Percentiles rank a stretch among this genome's conserved stretches.
Evolutionary conservation across 2,888 invertebrate genomes (phyloP).

Genomic region (Hemistola chrysoprasaria): DNA sequence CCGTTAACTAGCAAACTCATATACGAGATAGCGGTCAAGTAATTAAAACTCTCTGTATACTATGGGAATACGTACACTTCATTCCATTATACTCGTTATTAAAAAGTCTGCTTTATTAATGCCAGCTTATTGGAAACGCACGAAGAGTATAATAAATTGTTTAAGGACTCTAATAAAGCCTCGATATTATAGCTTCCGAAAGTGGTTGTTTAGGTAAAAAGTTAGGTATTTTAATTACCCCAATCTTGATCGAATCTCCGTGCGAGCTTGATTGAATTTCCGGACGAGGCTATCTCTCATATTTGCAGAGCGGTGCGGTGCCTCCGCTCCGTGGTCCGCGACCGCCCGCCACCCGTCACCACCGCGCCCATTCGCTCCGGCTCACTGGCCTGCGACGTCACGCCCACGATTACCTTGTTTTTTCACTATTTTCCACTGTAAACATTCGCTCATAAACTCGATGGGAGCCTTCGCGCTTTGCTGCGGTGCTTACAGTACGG

Average conservation of each 20-base stretch:
- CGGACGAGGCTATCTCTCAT: constrained; percentile 69
- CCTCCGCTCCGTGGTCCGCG: no score
- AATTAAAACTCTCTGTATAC: constrained; percentile 45
- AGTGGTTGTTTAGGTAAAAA: constrained; percentile 53
- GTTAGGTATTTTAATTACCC: constrained; percentile 75
- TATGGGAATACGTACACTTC: no score
- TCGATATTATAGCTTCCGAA: constrained; percentile 6
- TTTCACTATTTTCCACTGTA: constrained; percentile 68
- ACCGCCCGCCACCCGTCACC: constrained; percentile 41
- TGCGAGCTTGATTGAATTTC: constrained; percentile 78
- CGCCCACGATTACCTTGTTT: constrained; percentile 60
- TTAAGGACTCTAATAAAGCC: constrained; percentile 5
- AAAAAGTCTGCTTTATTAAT: constrained; percentile 15
- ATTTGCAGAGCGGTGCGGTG: constrained; percentile 64
- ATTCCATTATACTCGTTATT: constrained; percentile 21
- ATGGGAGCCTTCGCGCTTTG: constrained; percentile 50
- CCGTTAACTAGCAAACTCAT: constrained; percentile 42
- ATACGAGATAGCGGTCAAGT: constrained; percentile 34
- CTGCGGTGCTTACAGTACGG: constrained; percentile 41
- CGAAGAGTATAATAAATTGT: constrained; percentile 1
- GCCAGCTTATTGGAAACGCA: constrained; percentile 10
- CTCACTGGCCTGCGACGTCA: constrained; percentile 77
- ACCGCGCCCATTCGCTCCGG: constrained; percentile 52
- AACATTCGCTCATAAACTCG: constrained; percentile 71
- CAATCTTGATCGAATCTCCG: constrained; percentile 77